Percentiles rank a stretch among this genome's conserved stretches.
phyloP scores from a whole-genome alignment of 2,113 vertebrate genomes.

The Plectropomus leopardus region DNA sequence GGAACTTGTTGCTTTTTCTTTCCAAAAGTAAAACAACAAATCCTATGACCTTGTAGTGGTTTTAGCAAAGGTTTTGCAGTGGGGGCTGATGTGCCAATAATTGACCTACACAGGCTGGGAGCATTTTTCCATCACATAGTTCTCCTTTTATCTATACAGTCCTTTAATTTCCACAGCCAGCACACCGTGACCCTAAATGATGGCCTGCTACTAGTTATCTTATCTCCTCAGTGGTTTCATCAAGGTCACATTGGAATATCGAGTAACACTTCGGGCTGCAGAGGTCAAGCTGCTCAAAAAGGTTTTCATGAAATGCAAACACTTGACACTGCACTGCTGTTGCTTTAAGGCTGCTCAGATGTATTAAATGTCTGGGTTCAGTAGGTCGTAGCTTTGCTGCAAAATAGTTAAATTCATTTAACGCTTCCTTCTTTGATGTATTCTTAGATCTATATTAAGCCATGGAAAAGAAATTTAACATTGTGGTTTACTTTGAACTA shows the following conservation, averaged over 20 bases:
- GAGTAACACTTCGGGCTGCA: conserved; percentile 27
- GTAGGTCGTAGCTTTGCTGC: conserved; percentile 43
- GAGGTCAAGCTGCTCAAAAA: conserved; percentile 43
- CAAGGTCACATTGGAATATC: conserved; percentile 41
- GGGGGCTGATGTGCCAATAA: not conserved
- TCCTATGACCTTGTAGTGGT: not conserved
- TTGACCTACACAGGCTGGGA: not conserved
- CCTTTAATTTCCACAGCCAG: not conserved
- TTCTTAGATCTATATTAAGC: not conserved
- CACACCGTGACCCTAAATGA: not conserved
- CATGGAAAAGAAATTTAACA: not conserved
- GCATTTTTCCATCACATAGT: not conserved
- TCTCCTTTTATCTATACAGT: not conserved
- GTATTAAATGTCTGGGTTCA: conserved; percentile 52
- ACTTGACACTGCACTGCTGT: conserved; percentile 16
- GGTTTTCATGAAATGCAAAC: conserved; percentile 41
- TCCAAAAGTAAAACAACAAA: not conserved
- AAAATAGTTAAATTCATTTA: conserved; percentile 37
- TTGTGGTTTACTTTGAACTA: not conserved
- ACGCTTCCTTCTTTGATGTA: conserved; percentile 3
- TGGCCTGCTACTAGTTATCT: not conserved
- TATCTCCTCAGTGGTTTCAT: conserved; percentile 4
- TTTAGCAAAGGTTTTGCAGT: not conserved
- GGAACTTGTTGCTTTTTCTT: not conserved
- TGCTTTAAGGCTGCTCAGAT: conserved; percentile 18